Conservation (phyloP, 1,140 invertebrate genomes). For the Brachionus manjavacas region DNA sequence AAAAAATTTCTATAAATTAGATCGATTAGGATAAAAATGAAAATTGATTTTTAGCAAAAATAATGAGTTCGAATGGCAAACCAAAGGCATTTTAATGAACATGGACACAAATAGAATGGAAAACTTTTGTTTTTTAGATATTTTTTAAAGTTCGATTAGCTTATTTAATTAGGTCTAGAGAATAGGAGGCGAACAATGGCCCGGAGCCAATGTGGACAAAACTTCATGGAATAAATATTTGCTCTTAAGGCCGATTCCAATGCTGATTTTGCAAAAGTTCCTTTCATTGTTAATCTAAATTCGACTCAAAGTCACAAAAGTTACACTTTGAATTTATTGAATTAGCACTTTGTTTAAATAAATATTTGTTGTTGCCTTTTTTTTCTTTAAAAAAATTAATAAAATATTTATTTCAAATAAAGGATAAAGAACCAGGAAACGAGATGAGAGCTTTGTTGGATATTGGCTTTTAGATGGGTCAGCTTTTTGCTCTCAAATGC, state of each 20-base stretch:
- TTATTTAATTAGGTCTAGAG: neutral
- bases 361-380: neutral
- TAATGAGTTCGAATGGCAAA: neutral
- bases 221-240: neutral
- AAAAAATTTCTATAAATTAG: neutral
- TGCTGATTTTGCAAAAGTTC: neutral
- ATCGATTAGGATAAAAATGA: neutral
- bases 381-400: neutral
- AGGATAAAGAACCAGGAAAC: slow-evolving; percentile 13
- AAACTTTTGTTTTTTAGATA: neutral
- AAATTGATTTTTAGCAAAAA: neutral
- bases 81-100: slow-evolving; percentile 14
- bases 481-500: neutral
- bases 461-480: neutral
- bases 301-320: neutral
- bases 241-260: neutral
- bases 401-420: slow-evolving; percentile 13
- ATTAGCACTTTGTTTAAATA: slow-evolving; percentile 3
- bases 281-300: neutral
- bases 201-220: neutral
- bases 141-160: slow-evolving; percentile 1
- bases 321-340: neutral
- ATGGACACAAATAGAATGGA: slow-evolving; percentile 9
- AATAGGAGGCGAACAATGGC: neutral
- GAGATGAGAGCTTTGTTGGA: neutral